Conservation (phyloP, 2,797 vertebrate species). For the Cirrhinus molitorella region DNA sequence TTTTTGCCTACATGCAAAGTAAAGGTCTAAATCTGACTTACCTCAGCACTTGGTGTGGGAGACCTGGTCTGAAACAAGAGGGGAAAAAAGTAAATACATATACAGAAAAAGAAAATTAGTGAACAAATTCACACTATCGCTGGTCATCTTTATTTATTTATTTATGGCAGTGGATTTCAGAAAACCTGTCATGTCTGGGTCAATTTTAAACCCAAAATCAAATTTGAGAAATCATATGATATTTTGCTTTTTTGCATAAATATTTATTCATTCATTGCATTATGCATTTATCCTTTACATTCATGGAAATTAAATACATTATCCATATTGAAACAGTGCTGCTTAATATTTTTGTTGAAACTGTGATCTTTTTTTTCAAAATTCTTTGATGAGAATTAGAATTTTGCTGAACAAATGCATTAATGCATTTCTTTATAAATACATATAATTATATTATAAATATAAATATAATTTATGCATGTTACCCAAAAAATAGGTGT, state of each 20-base stretch:
- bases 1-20: neutral
- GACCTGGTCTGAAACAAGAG: slow-evolving; percentile 87
- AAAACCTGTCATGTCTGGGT: too few species aligned
- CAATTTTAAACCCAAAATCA: neutral
- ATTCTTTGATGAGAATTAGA: too few species aligned
- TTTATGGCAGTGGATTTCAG: too few species aligned
- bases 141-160: too few species aligned
- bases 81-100: slow-evolving; percentile 67
- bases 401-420: neutral
- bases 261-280: neutral
- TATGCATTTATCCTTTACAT: neutral
- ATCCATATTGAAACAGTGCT: neutral
- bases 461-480: neutral
- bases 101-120: too few species aligned
- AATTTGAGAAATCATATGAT: too few species aligned
- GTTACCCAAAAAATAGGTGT: neutral
- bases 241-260: neutral
- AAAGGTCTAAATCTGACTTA: slow-evolving; percentile 70
- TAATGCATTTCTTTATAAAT: neutral
- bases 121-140: too few species aligned
- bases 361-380: neutral
- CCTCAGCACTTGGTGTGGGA: slow-evolving; percentile 86
- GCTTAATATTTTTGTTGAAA: neutral
- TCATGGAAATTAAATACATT: neutral
- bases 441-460: too few species aligned